Percentiles rank a stretch among this genome's conserved stretches.
phyloP scores from a whole-genome alignment of 2,888 invertebrate species.

The Cephonodes hylas region DNA sequence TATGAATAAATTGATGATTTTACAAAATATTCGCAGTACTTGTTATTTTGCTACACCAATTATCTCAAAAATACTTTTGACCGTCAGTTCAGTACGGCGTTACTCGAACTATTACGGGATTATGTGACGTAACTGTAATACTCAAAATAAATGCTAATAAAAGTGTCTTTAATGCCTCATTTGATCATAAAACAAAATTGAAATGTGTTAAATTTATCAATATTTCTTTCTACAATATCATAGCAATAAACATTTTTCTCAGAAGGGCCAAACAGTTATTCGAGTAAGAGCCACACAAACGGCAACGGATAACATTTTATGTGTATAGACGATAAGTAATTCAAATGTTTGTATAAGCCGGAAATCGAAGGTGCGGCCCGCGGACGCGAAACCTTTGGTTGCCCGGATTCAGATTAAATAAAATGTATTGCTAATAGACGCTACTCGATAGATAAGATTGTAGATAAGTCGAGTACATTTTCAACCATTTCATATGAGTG shows the following conservation, averaged over 20 bases:
- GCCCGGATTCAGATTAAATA: neutral
- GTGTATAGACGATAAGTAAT: conserved; percentile 30
- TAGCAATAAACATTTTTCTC: neutral
- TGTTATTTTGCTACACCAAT: no score
- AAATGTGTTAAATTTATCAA: neutral
- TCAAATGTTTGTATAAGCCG: conserved; percentile 53
- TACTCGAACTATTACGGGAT: no score
- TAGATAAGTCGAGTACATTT: conserved; percentile 10
- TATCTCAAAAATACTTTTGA: no score
- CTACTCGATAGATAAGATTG: conserved; percentile 16
- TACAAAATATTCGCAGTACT: no score
- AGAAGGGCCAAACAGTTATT: neutral
- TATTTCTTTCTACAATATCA: neutral
- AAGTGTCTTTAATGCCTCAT: no score
- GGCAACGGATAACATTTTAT: neutral
- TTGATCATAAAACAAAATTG: no score
- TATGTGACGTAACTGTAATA: no score
- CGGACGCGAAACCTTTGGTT: conserved; percentile 5
- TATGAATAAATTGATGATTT: no score
- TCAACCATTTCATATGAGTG: neutral
- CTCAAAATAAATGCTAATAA: no score
- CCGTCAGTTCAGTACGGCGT: no score
- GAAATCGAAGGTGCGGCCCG: conserved; percentile 37
- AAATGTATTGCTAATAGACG: conserved; percentile 5
- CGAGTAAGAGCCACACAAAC: neutral